Conservation (phyloP, 2,888 invertebrate species). For the Lomographa bimaculata region DNA sequence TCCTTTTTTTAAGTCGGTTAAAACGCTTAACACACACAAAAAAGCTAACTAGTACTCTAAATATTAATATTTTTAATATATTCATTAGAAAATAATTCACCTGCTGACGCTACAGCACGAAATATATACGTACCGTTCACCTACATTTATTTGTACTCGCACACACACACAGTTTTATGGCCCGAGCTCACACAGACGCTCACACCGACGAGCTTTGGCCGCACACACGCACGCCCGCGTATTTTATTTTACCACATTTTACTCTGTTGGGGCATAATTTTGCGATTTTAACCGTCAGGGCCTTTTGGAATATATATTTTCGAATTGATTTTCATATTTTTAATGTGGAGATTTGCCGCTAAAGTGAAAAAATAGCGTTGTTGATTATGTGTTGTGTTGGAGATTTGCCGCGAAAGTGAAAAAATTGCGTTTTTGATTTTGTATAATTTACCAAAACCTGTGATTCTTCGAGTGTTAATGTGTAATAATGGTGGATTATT, state of each 20-base stretch:
- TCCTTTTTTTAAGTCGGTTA: too few species aligned
- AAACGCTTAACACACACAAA: too few species aligned
- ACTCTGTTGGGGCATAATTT: conserved; percentile 52
- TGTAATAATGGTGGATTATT: too few species aligned
- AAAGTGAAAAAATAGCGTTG: too few species aligned
- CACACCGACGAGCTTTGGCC: conserved; percentile 17
- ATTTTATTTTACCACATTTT: conserved; percentile 49
- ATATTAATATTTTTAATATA: too few species aligned
- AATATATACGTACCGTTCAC: conserved; percentile 74
- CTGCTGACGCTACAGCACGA: conserved; percentile 48
- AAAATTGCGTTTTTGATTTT: too few species aligned
- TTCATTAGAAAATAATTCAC: conserved; percentile 38
- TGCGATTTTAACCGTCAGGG: conserved; percentile 36
- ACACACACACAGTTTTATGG: conserved; percentile 70
- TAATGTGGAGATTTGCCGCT: too few species aligned
- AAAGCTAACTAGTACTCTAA: too few species aligned
- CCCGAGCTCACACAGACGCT: conserved; percentile 49
- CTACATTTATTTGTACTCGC: conserved; percentile 79
- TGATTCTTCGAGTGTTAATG: too few species aligned
- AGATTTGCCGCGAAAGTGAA: too few species aligned
- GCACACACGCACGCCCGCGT: conserved; percentile 35
- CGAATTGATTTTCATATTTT: conserved; percentile 22
- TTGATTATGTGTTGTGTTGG: too few species aligned
- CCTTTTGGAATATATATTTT: conserved; percentile 13
- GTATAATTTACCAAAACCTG: too few species aligned